Percentiles rank a stretch among this genome's conserved stretches.
These are phyloP conservation scores for Brenthis ino DNA, from an alignment of 2,888 invertebrate genomes.

Conservation along the genomic window DNA sequence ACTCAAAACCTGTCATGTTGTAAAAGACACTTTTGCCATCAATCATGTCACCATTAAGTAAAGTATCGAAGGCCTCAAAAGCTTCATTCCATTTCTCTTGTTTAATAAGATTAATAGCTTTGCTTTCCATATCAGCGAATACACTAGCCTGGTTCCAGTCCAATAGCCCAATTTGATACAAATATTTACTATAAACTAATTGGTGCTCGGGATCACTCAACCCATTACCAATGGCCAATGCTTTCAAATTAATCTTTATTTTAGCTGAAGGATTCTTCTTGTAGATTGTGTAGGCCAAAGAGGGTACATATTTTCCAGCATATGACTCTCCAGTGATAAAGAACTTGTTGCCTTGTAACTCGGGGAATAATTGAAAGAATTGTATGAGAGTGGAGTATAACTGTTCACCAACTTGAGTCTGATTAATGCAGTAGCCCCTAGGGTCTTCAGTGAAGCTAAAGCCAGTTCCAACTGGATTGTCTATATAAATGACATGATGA, in stretches of 20 bases:
- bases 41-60: slow-evolving; percentile 87
- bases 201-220: slow-evolving; percentile 90
- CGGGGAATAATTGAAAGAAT: slow-evolving; percentile 92
- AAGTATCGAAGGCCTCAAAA: slow-evolving; percentile 86
- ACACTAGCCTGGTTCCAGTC: slow-evolving; percentile 83
- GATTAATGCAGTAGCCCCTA: slow-evolving; percentile 89
- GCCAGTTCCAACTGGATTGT: slow-evolving; percentile 96
- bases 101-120: slow-evolving; percentile 83
- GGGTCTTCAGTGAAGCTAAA: slow-evolving; percentile 92
- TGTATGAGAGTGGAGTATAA: slow-evolving; percentile 89
- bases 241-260: slow-evolving; percentile 87
- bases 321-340: slow-evolving; percentile 96
- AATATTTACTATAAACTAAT: slow-evolving; percentile 88
- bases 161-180: slow-evolving; percentile 89
- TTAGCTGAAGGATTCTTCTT: slow-evolving; percentile 83
- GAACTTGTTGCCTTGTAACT: slow-evolving; percentile 88
- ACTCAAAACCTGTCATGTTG: slow-evolving; percentile 89
- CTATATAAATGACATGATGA: slow-evolving; percentile 93
- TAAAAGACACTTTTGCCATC: slow-evolving; percentile 84
- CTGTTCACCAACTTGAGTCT: slow-evolving; percentile 90
- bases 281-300: slow-evolving; percentile 88
- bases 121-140: slow-evolving; percentile 84
- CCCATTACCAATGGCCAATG: slow-evolving; percentile 90
- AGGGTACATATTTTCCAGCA: slow-evolving; percentile 90
- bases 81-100: slow-evolving; percentile 85